Conservation (phyloP, 2,797 vertebrate genomes). For the Malurus splendens region DNA sequence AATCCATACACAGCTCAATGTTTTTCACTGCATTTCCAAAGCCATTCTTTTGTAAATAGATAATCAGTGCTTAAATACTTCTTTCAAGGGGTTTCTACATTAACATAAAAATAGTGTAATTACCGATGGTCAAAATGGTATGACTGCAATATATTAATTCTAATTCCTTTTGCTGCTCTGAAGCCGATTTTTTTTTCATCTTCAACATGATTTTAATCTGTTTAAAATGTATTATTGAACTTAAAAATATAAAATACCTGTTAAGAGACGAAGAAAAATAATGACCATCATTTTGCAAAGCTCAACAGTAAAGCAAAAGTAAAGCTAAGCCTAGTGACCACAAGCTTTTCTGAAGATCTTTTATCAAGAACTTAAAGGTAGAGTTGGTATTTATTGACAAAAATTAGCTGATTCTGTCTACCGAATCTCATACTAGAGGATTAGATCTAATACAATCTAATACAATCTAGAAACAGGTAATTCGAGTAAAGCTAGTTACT, state of each 20-base stretch:
- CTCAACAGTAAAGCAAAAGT: background rate
- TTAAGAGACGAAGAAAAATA: conserved; percentile 1
- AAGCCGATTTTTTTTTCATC: conserved; percentile 33
- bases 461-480: background rate
- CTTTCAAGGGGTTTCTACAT: conserved; percentile 56
- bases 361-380: background rate
- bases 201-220: conserved; percentile 5
- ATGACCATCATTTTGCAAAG: background rate
- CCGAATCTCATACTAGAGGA: background rate
- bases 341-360: background rate
- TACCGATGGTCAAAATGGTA: conserved; percentile 50
- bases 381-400: background rate
- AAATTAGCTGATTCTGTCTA: background rate
- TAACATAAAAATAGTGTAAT: conserved; percentile 64
- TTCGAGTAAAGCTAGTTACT: background rate
- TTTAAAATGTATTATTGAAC: conserved; percentile 3
- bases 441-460: background rate
- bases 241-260: background rate
- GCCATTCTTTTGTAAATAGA: conserved; percentile 59
- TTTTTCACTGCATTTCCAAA: conserved; percentile 52
- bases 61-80: conserved; percentile 62
- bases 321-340: background rate
- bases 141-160: conserved; percentile 48
- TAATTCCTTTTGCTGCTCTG: conserved; percentile 39
- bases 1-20: conserved; percentile 12